phyloP scores from a whole-genome alignment of 2,888 invertebrate genomes.

The Parasteatoda lunata region DNA sequence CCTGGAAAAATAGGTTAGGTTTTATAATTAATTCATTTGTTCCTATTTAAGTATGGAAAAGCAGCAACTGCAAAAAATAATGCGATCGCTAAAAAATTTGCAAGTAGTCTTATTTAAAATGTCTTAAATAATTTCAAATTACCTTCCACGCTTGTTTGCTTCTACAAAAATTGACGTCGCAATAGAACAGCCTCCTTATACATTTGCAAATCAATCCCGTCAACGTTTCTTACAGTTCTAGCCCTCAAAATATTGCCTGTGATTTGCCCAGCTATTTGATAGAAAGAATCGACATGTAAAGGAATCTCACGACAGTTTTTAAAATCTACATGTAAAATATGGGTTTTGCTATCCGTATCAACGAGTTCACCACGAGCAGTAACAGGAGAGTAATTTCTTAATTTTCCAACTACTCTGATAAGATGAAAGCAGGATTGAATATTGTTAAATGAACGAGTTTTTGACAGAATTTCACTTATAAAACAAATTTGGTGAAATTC shows the following conservation, averaged over 20 bases:
- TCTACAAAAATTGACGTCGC: conserved; percentile 30
- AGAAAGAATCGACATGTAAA: conserved; percentile 22
- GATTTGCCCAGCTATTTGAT: conserved; percentile 33
- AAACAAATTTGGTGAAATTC: conserved; percentile 41
- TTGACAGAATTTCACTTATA: conserved; percentile 32
- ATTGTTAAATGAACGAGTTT: neutral
- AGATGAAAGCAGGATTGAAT: neutral
- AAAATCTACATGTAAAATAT: conserved; percentile 23
- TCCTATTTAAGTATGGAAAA: no score
- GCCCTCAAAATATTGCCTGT: conserved; percentile 16
- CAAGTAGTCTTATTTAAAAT: no score
- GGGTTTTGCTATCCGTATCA: conserved; percentile 20
- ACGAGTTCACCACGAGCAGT: conserved; percentile 13
- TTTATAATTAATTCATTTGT: no score
- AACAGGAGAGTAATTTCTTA: conserved; percentile 26
- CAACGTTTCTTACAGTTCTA: conserved; percentile 34
- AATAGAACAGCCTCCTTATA: conserved; percentile 34
- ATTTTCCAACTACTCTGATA: conserved; percentile 47
- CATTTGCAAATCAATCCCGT: conserved; percentile 57
- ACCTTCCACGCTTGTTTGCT: neutral
- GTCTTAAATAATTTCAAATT: no score
- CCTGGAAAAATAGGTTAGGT: no score
- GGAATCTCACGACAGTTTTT: conserved; percentile 13
- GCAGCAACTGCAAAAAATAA: no score
- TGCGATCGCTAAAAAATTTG: no score